Base-by-base conservation (phyloP, 2,113 vertebrate species). In the Pluvialis apricaria region DNA sequence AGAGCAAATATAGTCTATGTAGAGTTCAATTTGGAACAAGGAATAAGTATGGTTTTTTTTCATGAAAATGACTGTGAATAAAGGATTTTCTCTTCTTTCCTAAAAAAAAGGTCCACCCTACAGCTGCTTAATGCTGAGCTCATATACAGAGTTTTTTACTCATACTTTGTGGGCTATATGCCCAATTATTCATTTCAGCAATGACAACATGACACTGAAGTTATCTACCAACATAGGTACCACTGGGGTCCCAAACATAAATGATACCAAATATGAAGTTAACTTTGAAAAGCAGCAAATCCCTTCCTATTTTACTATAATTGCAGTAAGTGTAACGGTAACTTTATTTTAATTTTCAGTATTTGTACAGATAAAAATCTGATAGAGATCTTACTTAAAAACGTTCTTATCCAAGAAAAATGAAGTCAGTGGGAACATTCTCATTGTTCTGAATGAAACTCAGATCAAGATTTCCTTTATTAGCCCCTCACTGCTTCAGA, bases 361-460 rank as follows among this genome's bases (percentile, higher is more conserved):
- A n/a, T 61, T 36, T 61, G 45, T 45, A 20, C 3, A 72, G 18
- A 32, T 7, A 91, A 8, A 80, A 82, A 65, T 60, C 32, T 51
- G 32, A 54, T 7, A 40, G 1, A 25, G 24, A 28, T 6, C 31
- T 73, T 87, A n/a, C 29, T 58, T 66, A 17, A 65, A 76, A 66
- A 2, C 9, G 6, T 81, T 91, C 15, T 32, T 2, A 62, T n/a
- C 2, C 17, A 82, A 75, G 8, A 36, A 71, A 68, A 85, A 70
- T 19, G 0, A 88, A 47, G 5, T 3, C 28, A n/a, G 1, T 62
- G 16, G 12, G 21, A 86, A 70, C 1, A 10, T 68, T 83, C 12
- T 45, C 6, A 36, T 15, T 55, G 11, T 55, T 61, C 61, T 60
- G 28, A 68, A 44, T 17, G 16, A 86, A 11, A 8, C 60, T 8